Evolutionary conservation across 1,140 invertebrate genomes (phyloP), one percentile per base, ranked within the genome.

Genomic region (Oppia nitens): DNA sequence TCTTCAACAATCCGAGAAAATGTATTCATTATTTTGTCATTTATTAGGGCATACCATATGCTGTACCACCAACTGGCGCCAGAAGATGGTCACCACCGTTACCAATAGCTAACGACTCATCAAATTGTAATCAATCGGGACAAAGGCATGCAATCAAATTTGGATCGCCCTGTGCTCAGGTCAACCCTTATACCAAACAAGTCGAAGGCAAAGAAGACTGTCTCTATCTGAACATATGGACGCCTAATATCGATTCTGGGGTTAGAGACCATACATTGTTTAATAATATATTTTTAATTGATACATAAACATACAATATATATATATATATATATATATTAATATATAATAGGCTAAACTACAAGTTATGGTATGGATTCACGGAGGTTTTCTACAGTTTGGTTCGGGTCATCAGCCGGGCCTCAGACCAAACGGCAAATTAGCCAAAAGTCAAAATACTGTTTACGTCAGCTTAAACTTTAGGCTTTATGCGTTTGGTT

Each of bases 341-440:
- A 29, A 21, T 57, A 3, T 45, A 17, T 17, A 23, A n/a, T 14
- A 60, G 59, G 53, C 53, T 23, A 32, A 47, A 28, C 50, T 62
- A n/a, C 51, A 60, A 29, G 87, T 98, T 1, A 86, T 95, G 83
- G 82, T 98, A 51, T 94, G 95, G 72, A 92, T 98, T 62, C 93
- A 98, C 68, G 94, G 93, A 0, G 94, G 95, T 4, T 67, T 66
- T 45, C 53, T 67, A 0, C 60, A 64, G 40, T 66, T 65, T 48
- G 63, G 65, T 6, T 60, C 53, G 21, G 60, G 66, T 3, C 60
- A 66, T 49, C 52, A 63, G 17, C 49, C 59, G 3, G 61, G 63
- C 1, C 25, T 64, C 14, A 54, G 61, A 29, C 64, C 81, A 1
- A 91, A 88, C 71, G 88, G 91, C 60, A 80, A 88, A 63, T 84